Percentiles rank a stretch among this genome's conserved stretches.
Conservation (phyloP, 2,888 invertebrate species). For the Papilio protenor region DNA sequence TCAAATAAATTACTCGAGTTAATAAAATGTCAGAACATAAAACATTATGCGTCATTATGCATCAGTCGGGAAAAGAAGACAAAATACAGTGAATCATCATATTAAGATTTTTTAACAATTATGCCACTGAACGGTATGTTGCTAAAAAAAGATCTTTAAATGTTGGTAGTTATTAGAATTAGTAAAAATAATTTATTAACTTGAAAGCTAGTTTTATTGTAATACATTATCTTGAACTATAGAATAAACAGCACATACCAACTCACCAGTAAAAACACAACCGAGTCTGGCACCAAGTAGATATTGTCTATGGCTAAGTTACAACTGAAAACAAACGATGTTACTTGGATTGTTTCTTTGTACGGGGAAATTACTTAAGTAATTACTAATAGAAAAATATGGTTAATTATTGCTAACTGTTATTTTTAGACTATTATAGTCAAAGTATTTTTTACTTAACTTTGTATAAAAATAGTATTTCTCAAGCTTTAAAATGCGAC, state of each 20-base stretch:
- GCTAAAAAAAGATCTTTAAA: too few relatives aligned
- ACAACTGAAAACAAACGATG: slow-evolving; percentile 6
- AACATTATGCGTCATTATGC: slow-evolving; percentile 62
- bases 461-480: too few relatives aligned
- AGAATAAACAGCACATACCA: neutral
- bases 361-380: neutral
- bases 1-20: neutral
- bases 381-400: neutral
- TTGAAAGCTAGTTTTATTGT: neutral
- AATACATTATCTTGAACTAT: neutral
- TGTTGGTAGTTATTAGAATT: too few relatives aligned
- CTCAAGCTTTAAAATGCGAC: too few relatives aligned
- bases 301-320: neutral
- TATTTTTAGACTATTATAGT: too few relatives aligned
- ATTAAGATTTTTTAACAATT: neutral
- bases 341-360: neutral
- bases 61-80: slow-evolving; percentile 83
- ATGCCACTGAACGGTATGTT: neutral
- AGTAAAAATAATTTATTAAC: too few relatives aligned
- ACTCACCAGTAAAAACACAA: slow-evolving; percentile 23
- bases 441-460: too few relatives aligned
- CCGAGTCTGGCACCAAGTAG: neutral
- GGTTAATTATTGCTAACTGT: neutral
- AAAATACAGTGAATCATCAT: slow-evolving; percentile 66
- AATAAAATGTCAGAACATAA: slow-evolving; percentile 7